A percentile compares a stretch with the other conserved stretches of the same genome.
Evolutionary conservation across 2,888 invertebrate species (phyloP).

Genomic region (Oxyscelio sp.): DNA sequence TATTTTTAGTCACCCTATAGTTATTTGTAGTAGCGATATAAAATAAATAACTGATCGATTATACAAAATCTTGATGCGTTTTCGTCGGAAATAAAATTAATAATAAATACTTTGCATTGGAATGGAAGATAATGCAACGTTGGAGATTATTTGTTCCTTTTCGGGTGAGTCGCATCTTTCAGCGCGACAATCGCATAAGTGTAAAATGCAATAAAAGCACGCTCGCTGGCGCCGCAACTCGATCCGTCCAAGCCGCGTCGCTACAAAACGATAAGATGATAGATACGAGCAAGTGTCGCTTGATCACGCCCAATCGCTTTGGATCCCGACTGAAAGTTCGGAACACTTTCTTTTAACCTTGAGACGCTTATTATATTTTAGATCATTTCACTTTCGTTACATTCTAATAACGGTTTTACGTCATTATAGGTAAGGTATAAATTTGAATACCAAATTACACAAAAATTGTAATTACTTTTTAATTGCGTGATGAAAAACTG

Average conservation of each 20-base stretch:
- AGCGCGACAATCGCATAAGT: constrained; percentile 42
- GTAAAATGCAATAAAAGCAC: constrained; percentile 46
- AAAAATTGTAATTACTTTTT: too few species aligned
- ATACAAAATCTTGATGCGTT: too few species aligned
- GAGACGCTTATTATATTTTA: neutral
- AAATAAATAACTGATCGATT: too few species aligned
- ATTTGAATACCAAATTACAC: too few species aligned
- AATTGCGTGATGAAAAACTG: too few species aligned
- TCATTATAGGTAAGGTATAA: too few species aligned
- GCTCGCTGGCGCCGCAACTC: constrained; percentile 45
- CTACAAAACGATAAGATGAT: constrained; percentile 28
- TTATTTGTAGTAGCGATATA: too few species aligned
- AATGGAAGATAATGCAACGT: neutral
- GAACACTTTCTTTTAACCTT: constrained; percentile 13
- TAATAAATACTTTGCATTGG: too few species aligned
- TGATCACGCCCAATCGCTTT: constrained; percentile 23
- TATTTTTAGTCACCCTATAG: too few species aligned
- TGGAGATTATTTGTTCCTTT: constrained; percentile 39
- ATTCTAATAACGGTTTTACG: too few species aligned
- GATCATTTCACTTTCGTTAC: too few species aligned
- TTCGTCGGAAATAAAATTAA: too few species aligned
- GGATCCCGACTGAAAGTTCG: constrained; percentile 10
- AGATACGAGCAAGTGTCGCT: constrained; percentile 36
- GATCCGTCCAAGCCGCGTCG: constrained; percentile 38
- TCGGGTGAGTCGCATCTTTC: constrained; percentile 60